Base-by-base conservation (phyloP, 2,797 vertebrate genomes). In the Parauchenoglanis ngamensis region DNA sequence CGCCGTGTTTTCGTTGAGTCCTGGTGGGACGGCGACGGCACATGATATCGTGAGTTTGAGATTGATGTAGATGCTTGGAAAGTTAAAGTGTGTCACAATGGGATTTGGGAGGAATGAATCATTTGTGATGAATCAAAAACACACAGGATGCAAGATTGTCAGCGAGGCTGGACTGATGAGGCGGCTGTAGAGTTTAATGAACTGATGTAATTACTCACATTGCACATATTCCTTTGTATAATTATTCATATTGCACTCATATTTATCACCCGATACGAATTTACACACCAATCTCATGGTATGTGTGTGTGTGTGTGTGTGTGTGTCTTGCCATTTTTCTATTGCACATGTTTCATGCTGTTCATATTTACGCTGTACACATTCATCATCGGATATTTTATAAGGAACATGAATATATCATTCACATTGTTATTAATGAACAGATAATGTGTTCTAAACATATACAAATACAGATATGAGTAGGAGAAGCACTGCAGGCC, bases 1-100 rank as follows among this genome's bases (percentile, higher is more conserved):
- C 17, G 70, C 25, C 1, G 15, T 49, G 78, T 90, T 86, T 87
- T 85, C 77, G 6, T 35, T 19, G 15, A 35, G 1, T 67, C 46
- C 46, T 35, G 15, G 7, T 21, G 46, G 15, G 13, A 57, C 15
- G 23, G 70, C 7, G 56, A 17, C 11, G 54, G 77, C 31, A 59
- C 56, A 13, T 49, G 79, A 82, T 28, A 28, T 15, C 40, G 1
- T 8, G 35, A 13, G 6, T 4, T 44, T 4, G 0, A 52, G 52
- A 78, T 21, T 78, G 75, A 75, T 49, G 12, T 12, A n/a, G 44
- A 13, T 0, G 17, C 31, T 59, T 4, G 17, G 17, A 40, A 59
- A 23, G 77, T 59, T 40, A 40, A 57, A 79, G 10, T 8, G n/a
- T 40, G 28, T 57, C 52, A 12, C 52, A 23, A 40, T 54, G 23